These are phyloP conservation scores for Synanthedon andrenaeformis DNA, from an alignment of 2,888 invertebrate genomes.

Conservation along the genomic window DNA sequence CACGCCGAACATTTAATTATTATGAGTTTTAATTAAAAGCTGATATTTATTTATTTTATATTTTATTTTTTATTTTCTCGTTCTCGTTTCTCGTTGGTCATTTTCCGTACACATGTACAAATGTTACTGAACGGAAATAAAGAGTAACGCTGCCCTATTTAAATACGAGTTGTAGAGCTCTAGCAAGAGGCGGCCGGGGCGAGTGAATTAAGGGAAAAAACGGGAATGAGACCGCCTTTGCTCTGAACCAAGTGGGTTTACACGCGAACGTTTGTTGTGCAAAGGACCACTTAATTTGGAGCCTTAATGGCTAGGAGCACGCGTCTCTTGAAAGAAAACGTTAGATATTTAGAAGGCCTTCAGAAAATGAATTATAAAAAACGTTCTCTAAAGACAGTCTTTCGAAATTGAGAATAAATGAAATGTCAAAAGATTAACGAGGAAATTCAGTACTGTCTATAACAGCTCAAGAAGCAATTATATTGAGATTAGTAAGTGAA, in stretches of 20 bases:
- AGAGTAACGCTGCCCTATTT: constrained; percentile 9
- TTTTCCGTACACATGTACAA: not conserved
- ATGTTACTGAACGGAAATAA: constrained; percentile 6
- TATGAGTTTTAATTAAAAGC: no score
- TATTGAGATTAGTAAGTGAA: no score
- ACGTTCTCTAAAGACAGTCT: constrained; percentile 11
- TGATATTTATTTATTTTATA: no score
- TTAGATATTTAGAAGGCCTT: constrained; percentile 11
- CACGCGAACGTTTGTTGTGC: constrained; percentile 11
- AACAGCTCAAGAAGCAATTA: no score
- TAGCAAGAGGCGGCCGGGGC: constrained; percentile 10
- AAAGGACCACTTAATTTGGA: constrained; percentile 22
- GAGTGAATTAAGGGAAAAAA: constrained; percentile 10
- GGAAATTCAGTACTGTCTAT: no score
- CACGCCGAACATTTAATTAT: no score
- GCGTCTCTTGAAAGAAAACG: constrained; percentile 19
- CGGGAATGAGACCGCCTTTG: constrained; percentile 4
- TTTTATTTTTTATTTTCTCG: no score
- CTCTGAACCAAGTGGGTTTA: constrained; percentile 9
- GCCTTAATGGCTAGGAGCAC: constrained; percentile 17
- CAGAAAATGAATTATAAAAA: constrained; percentile 16
- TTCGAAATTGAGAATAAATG: not conserved
- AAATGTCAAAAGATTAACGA: not conserved
- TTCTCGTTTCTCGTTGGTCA: no score
- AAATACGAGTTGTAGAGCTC: constrained; percentile 10